Conservation (phyloP, 2,113 vertebrate genomes). For the Neopipo cinnamomea region DNA sequence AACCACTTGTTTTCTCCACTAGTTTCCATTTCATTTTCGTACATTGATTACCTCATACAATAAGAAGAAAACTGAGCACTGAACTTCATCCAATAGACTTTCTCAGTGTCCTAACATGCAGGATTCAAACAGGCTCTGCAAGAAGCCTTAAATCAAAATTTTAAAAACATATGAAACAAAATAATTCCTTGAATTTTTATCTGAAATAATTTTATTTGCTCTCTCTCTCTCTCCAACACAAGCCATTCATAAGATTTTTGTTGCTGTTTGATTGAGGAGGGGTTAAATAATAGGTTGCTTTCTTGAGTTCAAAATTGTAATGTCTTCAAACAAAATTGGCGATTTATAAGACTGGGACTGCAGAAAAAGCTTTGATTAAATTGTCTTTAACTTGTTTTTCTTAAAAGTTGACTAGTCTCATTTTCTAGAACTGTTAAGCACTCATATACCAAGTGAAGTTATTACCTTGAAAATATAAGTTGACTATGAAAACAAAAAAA, state of each 20-base stretch:
- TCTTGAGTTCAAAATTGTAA: neutral
- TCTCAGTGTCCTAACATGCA: neutral
- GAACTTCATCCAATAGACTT: neutral
- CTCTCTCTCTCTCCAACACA: neutral
- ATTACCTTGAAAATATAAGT: neutral
- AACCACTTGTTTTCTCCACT: neutral
- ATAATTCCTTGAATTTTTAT: neutral
- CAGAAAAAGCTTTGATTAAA: neutral
- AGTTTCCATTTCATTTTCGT: neutral
- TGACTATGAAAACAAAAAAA: neutral
- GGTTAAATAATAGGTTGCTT: neutral
- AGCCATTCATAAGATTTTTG: neutral
- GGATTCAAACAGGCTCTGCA: accelerated
- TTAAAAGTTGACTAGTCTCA: neutral
- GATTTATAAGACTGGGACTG: neutral
- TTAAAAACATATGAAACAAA: neutral
- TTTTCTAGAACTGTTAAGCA: neutral
- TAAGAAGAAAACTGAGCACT: neutral
- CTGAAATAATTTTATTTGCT: neutral
- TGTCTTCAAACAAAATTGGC: neutral
- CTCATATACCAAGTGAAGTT: neutral
- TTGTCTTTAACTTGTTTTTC: neutral
- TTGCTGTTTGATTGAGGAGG: neutral
- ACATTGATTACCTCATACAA: neutral
- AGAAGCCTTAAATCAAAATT: neutral